Base-by-base conservation (phyloP, 2,113 vertebrate species). In the Dendropsophus ebraccatus region DNA sequence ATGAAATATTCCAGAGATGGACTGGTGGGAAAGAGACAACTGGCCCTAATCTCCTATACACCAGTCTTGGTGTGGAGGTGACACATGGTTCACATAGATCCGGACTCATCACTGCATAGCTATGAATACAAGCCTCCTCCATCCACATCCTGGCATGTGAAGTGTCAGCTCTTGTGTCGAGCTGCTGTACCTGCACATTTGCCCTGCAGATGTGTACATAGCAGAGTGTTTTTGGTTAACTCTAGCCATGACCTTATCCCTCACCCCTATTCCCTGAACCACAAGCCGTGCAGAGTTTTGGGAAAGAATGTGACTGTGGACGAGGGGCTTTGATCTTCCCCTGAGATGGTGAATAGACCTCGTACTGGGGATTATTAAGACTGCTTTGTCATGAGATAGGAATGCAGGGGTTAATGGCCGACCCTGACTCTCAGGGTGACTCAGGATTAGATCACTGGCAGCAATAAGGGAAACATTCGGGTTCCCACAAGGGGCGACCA, bases 341-440 rank as follows among this genome's bases (percentile, higher is more conserved):
- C 89, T 86, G 32, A 32, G 32, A 35, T 52, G 65, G 65, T 21
- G 76, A 79, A 79, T 45, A 21, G 77, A 58, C 54, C 32, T 56
- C 89, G 90, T 91, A 75, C 56, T 84, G 88, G 89, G 90, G 88
- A 89, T 88, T 88, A 90, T 87, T 91, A 88, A 89, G 79, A 54
- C 58, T 90, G 19, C 21, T 89, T 89, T 89, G 88, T 94, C 92
- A 95, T 91, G 87, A 47, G 80, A 88, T 88, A 94, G 89, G 94
- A 95, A 95, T 94, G 93, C 89, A 85, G 89, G 88, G 89, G 92
- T 93, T 94, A 92, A 92, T 87, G 83, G 91, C 92, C 88, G 88
- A 87, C 89, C 86, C 91, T 92, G 90, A 88, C 87, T 88, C 90
- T 85, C 4, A 88, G 13, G 91, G 88, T 93, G 91, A 95, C 35